Evolutionary conservation across 2,888 invertebrate species (phyloP), one percentile per base, ranked within the genome.

Genomic region (Harpalus rufipes): DNA sequence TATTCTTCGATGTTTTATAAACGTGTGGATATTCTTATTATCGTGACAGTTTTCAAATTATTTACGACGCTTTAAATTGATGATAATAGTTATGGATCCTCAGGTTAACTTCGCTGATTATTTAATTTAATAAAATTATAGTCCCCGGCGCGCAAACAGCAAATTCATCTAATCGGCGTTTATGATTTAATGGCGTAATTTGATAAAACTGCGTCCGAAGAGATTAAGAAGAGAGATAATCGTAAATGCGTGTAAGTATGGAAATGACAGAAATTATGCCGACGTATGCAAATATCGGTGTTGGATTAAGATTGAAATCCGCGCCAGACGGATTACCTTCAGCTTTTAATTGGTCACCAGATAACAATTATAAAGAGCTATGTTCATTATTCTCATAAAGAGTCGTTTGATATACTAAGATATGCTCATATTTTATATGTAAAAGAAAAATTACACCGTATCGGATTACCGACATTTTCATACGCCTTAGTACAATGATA

Each of bases 201-300:
- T 61, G 68, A 83, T 56, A 74, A 83, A 83, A 83, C 74, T 59
- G 74, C 72, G 83, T 41, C 74, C 6, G 6, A 18, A 56, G 74
- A 61, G 72, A 83, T 83, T 59, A 84, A 78, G 56, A 51, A 61
- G 16, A 16, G 59, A 58, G 83, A 84, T 84, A 78, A 84, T 63
- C 78, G 56, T 51, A 51, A 78, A 56, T 61, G 72, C 83, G 76
- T 83, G 83, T 76, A 61, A 61, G 61, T 83, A 76, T 83, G 83
- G 41, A 83, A 83, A 83, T 83, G 83, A 76, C 76, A 83, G 83
- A 83, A 83, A 76, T 83, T 83, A 76, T 83, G 61, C 83, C 72
- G 51, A 61, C 76, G 59, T 83, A 83, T 83, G 83, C 83, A 76
- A 83, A 83, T 82, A 72, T 72, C 59, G n/a, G 39, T 6, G 68